Evolutionary conservation across 2,888 invertebrate species (phyloP).

Genomic region (Yponomeuta malinellus): DNA sequence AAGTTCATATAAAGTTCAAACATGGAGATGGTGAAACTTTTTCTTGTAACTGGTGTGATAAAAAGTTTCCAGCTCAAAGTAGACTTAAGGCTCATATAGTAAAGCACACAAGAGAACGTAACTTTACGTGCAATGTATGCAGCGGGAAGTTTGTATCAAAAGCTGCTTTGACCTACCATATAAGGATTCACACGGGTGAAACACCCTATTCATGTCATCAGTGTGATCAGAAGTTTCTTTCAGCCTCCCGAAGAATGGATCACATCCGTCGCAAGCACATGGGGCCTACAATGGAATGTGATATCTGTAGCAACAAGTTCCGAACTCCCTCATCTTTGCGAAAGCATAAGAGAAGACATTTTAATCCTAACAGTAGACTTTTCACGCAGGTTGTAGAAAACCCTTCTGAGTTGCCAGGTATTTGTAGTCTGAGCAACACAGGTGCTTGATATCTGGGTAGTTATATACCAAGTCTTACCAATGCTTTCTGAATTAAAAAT

Average conservation of each 20-base stretch:
- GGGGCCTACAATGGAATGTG: constrained; percentile 29
- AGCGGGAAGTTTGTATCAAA: constrained; percentile 34
- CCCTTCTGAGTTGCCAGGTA: background rate
- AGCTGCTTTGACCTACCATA: constrained; percentile 36
- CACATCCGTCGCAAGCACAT: constrained; percentile 33
- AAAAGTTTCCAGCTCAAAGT: constrained; percentile 33
- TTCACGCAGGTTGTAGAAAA: constrained; percentile 2
- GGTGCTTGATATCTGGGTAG: no score
- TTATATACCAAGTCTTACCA: no score
- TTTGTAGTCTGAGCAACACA: no score
- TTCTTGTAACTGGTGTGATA: constrained; percentile 36
- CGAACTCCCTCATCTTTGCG: constrained; percentile 26
- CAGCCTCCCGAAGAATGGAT: constrained; percentile 33
- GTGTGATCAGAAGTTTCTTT: constrained; percentile 35
- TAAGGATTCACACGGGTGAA: constrained; percentile 39
- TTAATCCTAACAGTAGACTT: constrained; percentile 29
- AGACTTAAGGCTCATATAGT: constrained; percentile 32
- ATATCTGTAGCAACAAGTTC: constrained; percentile 33
- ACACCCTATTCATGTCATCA: constrained; percentile 35
- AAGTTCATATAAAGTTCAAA: constrained; percentile 33
- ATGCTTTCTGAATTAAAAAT: no score
- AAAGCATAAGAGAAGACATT: constrained; percentile 33
- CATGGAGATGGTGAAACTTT: constrained; percentile 31
- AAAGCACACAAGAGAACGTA: constrained; percentile 39
- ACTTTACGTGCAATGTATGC: constrained; percentile 34